Conservation (phyloP, 2,113 vertebrate species). For the Pterophyllum scalare region DNA sequence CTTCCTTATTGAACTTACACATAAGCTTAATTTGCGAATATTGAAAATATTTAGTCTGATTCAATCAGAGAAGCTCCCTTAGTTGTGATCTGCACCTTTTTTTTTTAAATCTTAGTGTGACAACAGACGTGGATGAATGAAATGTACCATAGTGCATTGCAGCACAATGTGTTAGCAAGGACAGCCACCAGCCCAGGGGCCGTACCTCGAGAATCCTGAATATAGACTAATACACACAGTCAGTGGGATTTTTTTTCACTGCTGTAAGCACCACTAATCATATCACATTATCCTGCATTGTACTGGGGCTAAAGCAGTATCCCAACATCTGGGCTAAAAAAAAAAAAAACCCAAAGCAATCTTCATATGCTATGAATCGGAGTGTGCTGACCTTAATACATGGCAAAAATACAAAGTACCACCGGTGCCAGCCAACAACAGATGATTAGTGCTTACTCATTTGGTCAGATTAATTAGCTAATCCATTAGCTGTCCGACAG, state of each 20-base stretch:
- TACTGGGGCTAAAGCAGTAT: not conserved
- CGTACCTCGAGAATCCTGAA: not conserved
- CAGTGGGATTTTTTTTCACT: not conserved
- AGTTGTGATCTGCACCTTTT: not conserved
- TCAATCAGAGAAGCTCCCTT: not conserved
- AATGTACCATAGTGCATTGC: not conserved
- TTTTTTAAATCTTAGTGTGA: too few relatives aligned
- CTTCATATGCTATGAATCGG: not conserved
- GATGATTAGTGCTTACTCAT: not conserved
- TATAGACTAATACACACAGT: not conserved
- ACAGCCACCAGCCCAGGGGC: not conserved
- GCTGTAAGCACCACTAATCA: not conserved
- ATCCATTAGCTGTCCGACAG: not conserved
- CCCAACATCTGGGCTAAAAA: not conserved
- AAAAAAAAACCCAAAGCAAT: not conserved
- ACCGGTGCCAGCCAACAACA: rapidly evolving
- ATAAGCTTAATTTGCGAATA: not conserved
- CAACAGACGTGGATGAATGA: not conserved
- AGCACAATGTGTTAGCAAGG: not conserved
- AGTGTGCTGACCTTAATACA: not conserved
- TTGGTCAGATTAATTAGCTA: conserved; percentile 10
- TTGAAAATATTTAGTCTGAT: not conserved
- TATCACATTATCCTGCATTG: not conserved
- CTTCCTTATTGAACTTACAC: too few relatives aligned
- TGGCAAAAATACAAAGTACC: not conserved